Conservation (phyloP, 2,888 invertebrate genomes). For the Aporophyla lueneburgensis region DNA sequence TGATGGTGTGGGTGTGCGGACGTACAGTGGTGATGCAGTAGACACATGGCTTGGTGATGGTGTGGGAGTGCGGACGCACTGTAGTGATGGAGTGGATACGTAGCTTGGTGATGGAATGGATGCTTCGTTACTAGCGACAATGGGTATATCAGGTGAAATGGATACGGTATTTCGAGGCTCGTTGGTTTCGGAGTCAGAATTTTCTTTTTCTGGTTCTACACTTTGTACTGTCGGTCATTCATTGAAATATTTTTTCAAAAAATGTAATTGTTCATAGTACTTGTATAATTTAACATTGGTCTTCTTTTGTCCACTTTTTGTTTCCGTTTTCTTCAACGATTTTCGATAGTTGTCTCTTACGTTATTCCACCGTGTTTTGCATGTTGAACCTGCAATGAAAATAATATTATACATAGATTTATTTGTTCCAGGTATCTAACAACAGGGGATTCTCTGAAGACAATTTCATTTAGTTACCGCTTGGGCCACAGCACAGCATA, state of each 20-base stretch:
- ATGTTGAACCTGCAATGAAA: constrained; percentile 48
- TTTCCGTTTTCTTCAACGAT: constrained; percentile 50
- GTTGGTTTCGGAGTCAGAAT: constrained; percentile 48
- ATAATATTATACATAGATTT: constrained; percentile 56
- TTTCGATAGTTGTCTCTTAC: constrained; percentile 35
- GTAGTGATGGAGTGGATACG: constrained; percentile 41
- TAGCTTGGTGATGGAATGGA: constrained; percentile 34
- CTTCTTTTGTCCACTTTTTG: constrained; percentile 48
- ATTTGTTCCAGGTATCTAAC: constrained; percentile 64
- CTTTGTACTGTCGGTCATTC: constrained; percentile 48
- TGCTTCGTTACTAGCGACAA: constrained; percentile 48
- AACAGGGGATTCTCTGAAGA: constrained; percentile 65
- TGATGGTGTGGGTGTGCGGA: too few species aligned
- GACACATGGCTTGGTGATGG: constrained; percentile 47
- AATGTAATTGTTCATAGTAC: constrained; percentile 47
- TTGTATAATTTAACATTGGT: constrained; percentile 53
- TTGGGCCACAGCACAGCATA: constrained; percentile 58
- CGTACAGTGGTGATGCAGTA: constrained; percentile 35
- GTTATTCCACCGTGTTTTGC: constrained; percentile 44
- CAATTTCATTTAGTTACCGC: constrained; percentile 60
- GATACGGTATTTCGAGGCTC: constrained; percentile 52
- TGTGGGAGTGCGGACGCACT: constrained; percentile 45
- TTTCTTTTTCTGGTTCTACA: constrained; percentile 50
- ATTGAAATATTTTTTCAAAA: constrained; percentile 46
- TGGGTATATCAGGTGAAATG: constrained; percentile 43